Evolutionary conservation across 2,113 vertebrate species (phyloP), one percentile per base, ranked within the genome.

Genomic region (Carassius carassius): DNA sequence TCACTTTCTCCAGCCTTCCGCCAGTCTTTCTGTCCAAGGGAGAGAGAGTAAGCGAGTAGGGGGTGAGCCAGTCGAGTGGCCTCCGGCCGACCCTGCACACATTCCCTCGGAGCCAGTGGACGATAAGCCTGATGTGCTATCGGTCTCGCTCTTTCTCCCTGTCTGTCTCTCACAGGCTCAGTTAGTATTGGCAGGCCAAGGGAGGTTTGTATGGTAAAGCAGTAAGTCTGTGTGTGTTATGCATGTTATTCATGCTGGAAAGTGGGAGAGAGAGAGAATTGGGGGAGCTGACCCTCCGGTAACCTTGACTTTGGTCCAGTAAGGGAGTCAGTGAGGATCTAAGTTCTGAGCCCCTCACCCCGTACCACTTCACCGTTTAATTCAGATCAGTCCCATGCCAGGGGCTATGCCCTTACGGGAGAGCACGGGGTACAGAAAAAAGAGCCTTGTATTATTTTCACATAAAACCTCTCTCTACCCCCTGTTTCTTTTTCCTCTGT

Each of bases 1-100:
- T 93, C 89, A 89, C 92, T 94, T 93, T 94, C 93, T 88, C 85
- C 81, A 82, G 90, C 90, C 90, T 88, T 92, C 91, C 91, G 92
- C 87, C 92, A 70, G 87, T 79, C 87, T 89, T 90, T 90, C 87
- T 86, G 63, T 88, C 87, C 84, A 78, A 84, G 73, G 25, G 69
- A 77, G 86, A 78, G 65, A 73, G 74, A 78, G 77, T 51, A 62
- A 79, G 88, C 56, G 74, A 8, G 67, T 44, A 86, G 87, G 91
- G 90, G 86, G 85, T 60, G 67, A 83, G 72, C 83, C 74, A 80
- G 90, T 87, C 84, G 86, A 93, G 88, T 92, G 92, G 90, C 92
- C 91, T 54, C 41, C 21, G 83, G 88, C 89, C 89, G 90, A 87
- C 92, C 92, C 88, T 87, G 84, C 81, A 83, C 72, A 81, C 56